Base-by-base conservation (phyloP, 2,888 invertebrate species). In the Agonopterix arenella region DNA sequence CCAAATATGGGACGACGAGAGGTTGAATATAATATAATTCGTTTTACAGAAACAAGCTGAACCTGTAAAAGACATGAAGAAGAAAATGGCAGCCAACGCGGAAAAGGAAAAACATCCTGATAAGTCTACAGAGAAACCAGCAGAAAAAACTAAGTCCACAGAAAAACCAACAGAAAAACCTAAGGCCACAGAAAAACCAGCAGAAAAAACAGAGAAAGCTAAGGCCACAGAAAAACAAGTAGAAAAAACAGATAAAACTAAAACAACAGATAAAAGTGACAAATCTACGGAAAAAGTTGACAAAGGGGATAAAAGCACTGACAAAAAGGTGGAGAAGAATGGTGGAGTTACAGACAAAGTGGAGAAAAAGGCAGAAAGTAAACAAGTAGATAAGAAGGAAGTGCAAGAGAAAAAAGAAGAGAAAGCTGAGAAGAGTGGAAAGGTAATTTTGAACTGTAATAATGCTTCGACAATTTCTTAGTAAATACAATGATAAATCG, bases 11-110 rank as follows among this genome's bases (percentile, higher is more conserved):
- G 18, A 16, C 18, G 18, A 18, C 18, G n/a, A 18, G 2, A 4
- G 18, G 4, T 18, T 18, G 18, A 2, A 18, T 4, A 4, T 18
- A 18, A 28, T 28, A 28, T 28, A 28, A 28, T 28, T 28, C 28
- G 28, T n/a, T 40, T 50, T 54, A 10, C 73, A 83, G 81, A 66
- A 66, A 50, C 76, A 72, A 62, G 61, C 79, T 11, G 77, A 80
- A 59, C 85, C 88, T 4, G 80, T 78, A 3, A 85, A 84, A 63
- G 88, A 89, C 9, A 84, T 84, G 82, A 89, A 86, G 62, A 89
- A 88, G 70, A 88, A 86, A 68, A 71, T 84, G 64, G 84, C 84
- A 1, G 82, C 81, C 4, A 83, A 80, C 50, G 80, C 81, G 0
- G 86, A 86, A 48, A 86, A 85, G 55, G 86, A 85, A 45, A 85